phyloP scores from a whole-genome alignment of 2,113 vertebrate species.

The Microcebus jonahi region DNA sequence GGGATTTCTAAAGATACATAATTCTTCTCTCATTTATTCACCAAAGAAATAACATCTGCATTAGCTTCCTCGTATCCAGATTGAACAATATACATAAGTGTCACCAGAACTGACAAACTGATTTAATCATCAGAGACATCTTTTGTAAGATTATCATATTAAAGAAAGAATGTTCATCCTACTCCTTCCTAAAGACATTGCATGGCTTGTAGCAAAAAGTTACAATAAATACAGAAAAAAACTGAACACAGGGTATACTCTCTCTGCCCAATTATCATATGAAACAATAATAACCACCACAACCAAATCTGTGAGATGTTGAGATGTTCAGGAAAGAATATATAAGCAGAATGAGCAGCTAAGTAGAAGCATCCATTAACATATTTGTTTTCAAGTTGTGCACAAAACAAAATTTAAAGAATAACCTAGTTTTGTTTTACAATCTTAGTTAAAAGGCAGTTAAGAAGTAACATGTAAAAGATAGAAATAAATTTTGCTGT shows the following conservation, averaged over 20 bases:
- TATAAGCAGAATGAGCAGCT: background rate
- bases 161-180: background rate
- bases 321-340: background rate
- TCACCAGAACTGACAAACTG: background rate
- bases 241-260: rapidly evolving
- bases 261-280: background rate
- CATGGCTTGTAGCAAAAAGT: background rate
- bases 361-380: background rate
- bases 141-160: background rate
- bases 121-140: background rate
- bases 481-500: constrained; percentile 3
- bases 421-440: background rate
- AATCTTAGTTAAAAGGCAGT: background rate
- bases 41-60: background rate
- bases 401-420: background rate
- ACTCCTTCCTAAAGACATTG: background rate
- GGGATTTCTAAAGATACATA: background rate
- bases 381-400: background rate
- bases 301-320: background rate
- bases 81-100: background rate
- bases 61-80: background rate
- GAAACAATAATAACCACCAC: background rate
- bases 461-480: background rate
- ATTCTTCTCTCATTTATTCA: background rate
- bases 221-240: background rate